phyloP scores from a whole-genome alignment of 2,113 vertebrate species.

The Platichthys stellatus region DNA sequence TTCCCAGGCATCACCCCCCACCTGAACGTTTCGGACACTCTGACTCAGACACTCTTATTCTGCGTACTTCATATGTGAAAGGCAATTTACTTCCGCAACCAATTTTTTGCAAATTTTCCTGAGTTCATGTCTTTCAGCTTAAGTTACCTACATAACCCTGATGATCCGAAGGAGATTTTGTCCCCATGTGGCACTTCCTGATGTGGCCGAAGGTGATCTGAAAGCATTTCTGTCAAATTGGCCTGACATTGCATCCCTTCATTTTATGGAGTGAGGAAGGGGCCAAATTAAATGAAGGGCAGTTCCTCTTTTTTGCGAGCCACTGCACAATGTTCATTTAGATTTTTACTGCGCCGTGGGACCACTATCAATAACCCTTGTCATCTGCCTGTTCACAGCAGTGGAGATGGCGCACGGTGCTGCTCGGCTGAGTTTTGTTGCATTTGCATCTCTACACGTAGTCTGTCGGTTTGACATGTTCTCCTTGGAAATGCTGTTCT shows the following conservation, averaged over 20 bases:
- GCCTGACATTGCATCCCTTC: constrained; percentile 12
- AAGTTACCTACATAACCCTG: background rate
- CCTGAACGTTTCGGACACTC: no score
- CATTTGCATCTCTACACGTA: constrained; percentile 27
- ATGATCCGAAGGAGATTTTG: background rate
- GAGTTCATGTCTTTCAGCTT: background rate
- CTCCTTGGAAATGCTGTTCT: constrained; percentile 25
- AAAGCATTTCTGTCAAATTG: background rate
- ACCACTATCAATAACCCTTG: constrained; percentile 40
- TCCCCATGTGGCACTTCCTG: background rate
- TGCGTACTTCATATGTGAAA: no score
- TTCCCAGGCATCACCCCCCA: no score
- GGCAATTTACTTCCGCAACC: no score
- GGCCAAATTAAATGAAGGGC: constrained; percentile 41
- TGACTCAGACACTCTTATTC: no score
- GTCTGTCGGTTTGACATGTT: constrained; percentile 19
- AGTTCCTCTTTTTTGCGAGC: constrained; percentile 40
- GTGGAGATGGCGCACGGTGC: background rate
- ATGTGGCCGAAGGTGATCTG: background rate
- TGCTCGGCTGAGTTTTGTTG: constrained; percentile 18
- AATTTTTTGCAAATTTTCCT: background rate
- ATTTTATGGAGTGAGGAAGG: constrained; percentile 30
- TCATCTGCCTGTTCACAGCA: constrained; percentile 38
- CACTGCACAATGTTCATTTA: constrained; percentile 40
- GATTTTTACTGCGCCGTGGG: constrained; percentile 37